Evolutionary conservation across 2,113 vertebrate species (phyloP).

Genomic region (Dicrurus megarhynchus): DNA sequence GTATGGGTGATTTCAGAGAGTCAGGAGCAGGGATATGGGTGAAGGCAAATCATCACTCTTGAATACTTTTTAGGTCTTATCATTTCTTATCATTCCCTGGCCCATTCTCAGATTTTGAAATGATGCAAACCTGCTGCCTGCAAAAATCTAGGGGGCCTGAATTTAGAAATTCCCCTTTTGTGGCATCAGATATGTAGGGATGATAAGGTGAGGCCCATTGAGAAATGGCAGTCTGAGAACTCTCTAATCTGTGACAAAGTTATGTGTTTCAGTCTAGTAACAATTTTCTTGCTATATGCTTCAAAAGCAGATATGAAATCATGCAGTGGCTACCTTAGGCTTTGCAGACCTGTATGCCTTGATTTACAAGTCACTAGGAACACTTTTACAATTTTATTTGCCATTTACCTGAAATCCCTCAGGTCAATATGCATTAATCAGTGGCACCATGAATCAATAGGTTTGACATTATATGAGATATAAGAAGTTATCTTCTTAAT

Average conservation of each 20-base stretch:
- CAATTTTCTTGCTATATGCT: neutral
- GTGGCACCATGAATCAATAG: neutral
- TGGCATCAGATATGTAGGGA: neutral
- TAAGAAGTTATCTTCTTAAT: neutral
- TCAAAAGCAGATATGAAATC: neutral
- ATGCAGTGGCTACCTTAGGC: neutral
- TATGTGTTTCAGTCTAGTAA: neutral
- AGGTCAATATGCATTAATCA: neutral
- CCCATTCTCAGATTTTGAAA: neutral
- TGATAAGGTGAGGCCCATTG: neutral
- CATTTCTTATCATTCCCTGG: neutral
- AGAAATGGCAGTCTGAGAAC: neutral
- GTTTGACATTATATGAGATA: neutral
- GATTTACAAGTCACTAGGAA: neutral
- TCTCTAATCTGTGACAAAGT: neutral
- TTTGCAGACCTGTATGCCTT: neutral
- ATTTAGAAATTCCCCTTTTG: neutral
- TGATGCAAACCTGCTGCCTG: accelerated
- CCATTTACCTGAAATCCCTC: neutral
- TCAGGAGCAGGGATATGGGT: neutral
- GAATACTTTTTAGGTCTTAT: neutral
- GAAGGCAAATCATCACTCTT: neutral
- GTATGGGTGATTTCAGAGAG: neutral
- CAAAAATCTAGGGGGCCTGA: neutral
- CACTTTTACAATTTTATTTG: neutral